A percentile compares a stretch with the other conserved stretches of the same genome.
phyloP scores from a whole-genome alignment of 2,113 vertebrate species.

The Misgurnus mizolepis region DNA sequence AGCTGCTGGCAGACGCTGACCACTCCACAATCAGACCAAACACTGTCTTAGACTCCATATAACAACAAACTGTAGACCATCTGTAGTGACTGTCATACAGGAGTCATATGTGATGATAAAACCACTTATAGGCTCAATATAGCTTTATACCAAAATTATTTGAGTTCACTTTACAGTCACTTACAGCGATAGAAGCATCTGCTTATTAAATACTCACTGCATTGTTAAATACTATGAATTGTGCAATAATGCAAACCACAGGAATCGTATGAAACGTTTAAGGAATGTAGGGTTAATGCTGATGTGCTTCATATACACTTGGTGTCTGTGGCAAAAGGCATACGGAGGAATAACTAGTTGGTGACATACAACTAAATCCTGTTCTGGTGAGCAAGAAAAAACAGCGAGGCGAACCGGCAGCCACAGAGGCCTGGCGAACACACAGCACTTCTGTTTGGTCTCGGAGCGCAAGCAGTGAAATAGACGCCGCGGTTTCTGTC shows the following conservation, averaged over 20 bases:
- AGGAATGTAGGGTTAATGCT: not conserved
- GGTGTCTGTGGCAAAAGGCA: not conserved
- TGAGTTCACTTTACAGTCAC: no score
- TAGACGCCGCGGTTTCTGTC: conserved; percentile 49
- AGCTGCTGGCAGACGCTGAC: conserved; percentile 10
- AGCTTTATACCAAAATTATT: no score
- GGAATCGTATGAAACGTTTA: not conserved
- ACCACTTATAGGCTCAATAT: no score
- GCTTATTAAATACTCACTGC: not conserved
- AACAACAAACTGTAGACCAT: no score
- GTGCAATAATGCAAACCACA: not conserved
- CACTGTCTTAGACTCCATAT: not conserved
- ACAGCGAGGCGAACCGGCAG: conserved; percentile 23
- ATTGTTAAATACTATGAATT: not conserved
- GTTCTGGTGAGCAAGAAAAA: conserved; percentile 22
- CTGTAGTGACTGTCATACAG: no score
- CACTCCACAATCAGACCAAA: no score
- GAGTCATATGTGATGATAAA: no score
- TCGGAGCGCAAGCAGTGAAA: conserved; percentile 11
- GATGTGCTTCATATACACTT: not conserved
- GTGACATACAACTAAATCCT: conserved; percentile 33
- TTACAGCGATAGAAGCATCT: not conserved
- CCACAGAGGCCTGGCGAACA: conserved; percentile 31
- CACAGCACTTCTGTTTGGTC: conserved; percentile 45
- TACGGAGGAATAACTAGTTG: conserved; percentile 1